phyloP scores from a whole-genome alignment of 2,113 vertebrate genomes.

The Corvus cornix region DNA sequence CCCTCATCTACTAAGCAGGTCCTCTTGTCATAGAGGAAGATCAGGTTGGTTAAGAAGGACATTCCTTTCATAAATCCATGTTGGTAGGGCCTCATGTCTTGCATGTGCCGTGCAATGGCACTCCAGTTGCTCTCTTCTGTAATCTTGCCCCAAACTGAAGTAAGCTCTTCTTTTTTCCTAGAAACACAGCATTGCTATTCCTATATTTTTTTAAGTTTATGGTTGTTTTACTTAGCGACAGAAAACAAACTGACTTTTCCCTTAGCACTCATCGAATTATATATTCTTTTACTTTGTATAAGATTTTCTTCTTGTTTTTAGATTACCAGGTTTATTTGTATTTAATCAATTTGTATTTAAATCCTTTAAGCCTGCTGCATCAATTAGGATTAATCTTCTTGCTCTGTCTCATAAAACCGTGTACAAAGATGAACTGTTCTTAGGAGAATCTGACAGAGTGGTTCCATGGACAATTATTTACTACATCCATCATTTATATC shows the following conservation, averaged over 20 bases:
- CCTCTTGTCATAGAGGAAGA: not conserved
- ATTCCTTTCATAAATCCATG: not conserved
- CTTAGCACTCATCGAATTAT: not conserved
- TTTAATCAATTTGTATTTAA: not conserved
- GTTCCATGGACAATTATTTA: not conserved
- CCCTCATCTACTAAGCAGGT: no score
- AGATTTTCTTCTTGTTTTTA: not conserved
- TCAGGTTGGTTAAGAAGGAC: not conserved
- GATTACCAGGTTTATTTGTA: not conserved
- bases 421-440: not conserved
- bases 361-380: not conserved
- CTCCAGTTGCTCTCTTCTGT: not conserved
- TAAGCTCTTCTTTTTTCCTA: not conserved
- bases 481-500: not conserved
- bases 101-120: not conserved
- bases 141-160: not conserved
- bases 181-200: not conserved
- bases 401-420: not conserved
- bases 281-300: not conserved
- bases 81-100: no score
- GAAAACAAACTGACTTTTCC: not conserved
- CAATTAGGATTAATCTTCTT: not conserved
- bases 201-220: not conserved
- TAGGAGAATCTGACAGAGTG: not conserved
- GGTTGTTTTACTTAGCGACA: not conserved